Conservation (phyloP, 1,140 invertebrate species). For the Pseudomyrmex concolor region DNA sequence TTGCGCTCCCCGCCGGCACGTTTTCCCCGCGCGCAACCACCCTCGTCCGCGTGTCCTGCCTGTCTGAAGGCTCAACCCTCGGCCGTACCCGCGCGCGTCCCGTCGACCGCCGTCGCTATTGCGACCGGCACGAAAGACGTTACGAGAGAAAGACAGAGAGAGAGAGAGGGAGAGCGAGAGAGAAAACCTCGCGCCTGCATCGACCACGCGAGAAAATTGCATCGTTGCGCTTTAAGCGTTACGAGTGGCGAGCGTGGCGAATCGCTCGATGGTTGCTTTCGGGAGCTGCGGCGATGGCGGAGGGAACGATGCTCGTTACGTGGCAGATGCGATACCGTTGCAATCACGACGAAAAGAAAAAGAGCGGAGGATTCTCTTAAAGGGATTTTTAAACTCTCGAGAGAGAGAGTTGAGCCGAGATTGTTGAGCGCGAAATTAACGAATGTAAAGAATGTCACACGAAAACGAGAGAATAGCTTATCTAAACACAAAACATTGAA, state of each 20-base stretch:
- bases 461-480: too few relatives aligned
- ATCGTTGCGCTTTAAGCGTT: conserved; percentile 70
- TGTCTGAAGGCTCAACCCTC: conserved; percentile 42
- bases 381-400: background rate
- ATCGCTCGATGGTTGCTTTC: conserved; percentile 47
- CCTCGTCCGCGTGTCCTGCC: conserved; percentile 58
- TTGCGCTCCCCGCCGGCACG: conserved; percentile 1
- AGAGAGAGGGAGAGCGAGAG: conserved; percentile 12
- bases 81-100: background rate
- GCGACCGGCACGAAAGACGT: conserved; percentile 69
- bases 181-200: conserved; percentile 56
- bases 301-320: background rate
- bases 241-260: conserved; percentile 48
- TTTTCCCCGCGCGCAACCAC: background rate
- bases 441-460: background rate
- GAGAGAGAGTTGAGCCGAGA: background rate
- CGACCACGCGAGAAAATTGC: conserved; percentile 75
- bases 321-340: background rate
- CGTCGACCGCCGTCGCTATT: conserved; percentile 35
- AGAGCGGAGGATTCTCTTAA: background rate
- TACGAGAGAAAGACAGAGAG: conserved; percentile 50
- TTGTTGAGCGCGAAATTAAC: background rate
- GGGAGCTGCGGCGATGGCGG: background rate
- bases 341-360: background rate
- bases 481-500: too few relatives aligned